Conservation (phyloP, 1,140 invertebrate species). For the Caenorhabditis brenneri region DNA sequence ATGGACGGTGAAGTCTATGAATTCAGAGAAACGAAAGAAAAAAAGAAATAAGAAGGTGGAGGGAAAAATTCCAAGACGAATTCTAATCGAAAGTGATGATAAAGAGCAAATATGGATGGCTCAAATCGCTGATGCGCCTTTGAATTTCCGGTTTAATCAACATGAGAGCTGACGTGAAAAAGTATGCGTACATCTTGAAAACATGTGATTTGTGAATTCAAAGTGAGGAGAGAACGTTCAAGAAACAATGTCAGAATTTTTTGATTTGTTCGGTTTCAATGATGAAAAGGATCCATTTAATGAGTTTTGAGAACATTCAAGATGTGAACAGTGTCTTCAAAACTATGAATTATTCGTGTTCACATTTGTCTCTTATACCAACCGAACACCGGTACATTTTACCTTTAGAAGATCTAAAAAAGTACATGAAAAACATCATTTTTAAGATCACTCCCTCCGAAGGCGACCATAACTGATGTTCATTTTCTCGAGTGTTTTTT, state of each 20-base stretch:
- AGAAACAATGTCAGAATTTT: background rate
- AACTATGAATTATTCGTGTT: too few species aligned
- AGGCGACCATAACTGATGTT: too few species aligned
- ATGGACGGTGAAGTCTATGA: background rate
- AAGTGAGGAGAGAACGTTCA: background rate
- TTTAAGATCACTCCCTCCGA: too few species aligned
- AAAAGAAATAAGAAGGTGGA: background rate
- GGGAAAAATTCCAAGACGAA: background rate
- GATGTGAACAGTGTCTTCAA: too few species aligned
- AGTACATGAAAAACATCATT: too few species aligned
- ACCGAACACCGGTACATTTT: too few species aligned
- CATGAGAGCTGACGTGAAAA: background rate
- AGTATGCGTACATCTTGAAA: background rate
- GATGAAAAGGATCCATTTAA: too few species aligned
- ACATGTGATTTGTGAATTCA: background rate
- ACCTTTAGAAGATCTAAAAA: too few species aligned
- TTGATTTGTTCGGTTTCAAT: too few species aligned
- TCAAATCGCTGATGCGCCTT: conserved; percentile 27
- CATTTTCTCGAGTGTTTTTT: too few species aligned
- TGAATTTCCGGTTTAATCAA: conserved; percentile 12
- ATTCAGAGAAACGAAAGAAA: background rate
- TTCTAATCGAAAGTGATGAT: background rate
- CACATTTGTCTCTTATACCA: too few species aligned
- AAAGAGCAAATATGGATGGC: background rate
- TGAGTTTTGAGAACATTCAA: too few species aligned